A percentile compares a stretch with the other conserved stretches of the same genome.
Conservation (phyloP, 2,113 vertebrate species). For the Lipotes vexillifer region DNA sequence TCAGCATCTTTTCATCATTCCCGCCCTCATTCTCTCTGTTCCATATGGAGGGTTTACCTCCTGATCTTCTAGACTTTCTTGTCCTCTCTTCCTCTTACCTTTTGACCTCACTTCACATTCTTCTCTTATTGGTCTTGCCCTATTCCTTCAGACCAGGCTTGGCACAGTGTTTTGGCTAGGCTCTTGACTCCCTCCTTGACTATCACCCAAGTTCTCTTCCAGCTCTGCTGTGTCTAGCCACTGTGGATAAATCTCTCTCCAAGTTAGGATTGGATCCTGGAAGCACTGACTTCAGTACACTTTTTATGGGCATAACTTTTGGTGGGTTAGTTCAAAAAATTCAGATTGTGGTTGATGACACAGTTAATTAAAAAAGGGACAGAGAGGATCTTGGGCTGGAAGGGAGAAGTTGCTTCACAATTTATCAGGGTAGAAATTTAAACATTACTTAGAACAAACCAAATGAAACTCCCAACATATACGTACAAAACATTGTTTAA, state of each 20-base stretch:
- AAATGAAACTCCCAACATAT: neutral
- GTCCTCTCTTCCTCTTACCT: neutral
- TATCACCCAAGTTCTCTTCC: neutral
- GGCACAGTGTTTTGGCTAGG: neutral
- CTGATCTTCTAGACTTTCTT: neutral
- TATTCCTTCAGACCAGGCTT: neutral
- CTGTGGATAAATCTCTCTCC: neutral
- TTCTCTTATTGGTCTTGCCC: neutral
- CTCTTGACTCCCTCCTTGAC: neutral
- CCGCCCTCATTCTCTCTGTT: neutral
- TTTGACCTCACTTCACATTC: neutral
- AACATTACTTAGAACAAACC: neutral
- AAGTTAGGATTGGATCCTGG: neutral
- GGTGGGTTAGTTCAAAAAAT: neutral
- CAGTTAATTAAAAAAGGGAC: neutral
- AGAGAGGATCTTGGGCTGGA: neutral
- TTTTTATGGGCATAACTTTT: neutral
- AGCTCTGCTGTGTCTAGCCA: neutral
- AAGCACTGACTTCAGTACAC: neutral
- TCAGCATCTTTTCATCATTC: neutral
- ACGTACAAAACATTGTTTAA: neutral
- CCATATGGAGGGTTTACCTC: neutral
- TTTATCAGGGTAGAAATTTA: constrained; percentile 20
- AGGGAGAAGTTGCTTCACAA: neutral
- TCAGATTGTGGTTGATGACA: neutral